Evolutionary conservation across 2,113 vertebrate species (phyloP), one percentile per base, ranked within the genome.

Genomic region (Ciconia boyciana): DNA sequence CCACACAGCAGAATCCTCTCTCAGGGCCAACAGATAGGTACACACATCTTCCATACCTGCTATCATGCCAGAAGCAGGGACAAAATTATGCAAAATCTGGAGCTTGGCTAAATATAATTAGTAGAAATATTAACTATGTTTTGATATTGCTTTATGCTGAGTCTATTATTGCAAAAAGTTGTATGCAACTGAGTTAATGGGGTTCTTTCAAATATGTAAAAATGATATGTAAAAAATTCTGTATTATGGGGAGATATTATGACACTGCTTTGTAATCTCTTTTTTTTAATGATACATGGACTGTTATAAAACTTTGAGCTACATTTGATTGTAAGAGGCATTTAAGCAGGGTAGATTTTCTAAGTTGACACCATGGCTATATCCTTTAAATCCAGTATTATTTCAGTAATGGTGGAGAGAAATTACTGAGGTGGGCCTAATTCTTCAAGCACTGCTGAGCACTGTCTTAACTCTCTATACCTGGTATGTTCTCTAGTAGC

Each of bases 91-190:
- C 46, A 94, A 95, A 89, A 84, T 72, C 52, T 82, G 68, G 43
- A 89, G 3, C 16, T 51, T 75, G 24, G 9, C 4, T 83, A 81
- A 87, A 96, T 68, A 78, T 78, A 90, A 92, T 75, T 36, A 41
- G 41, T 39, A 83, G n/a, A 89, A 81, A 28, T 52, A 52, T 66
- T 90, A 79, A 34, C 8, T 88, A 28, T 66, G 21, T 58, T 94
- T 92, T 77, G 20, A 87, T 95, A 96, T 83, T 96, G 89, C 91
- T 97, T 93, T 93, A 32, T 70, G 34, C 8, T 89, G 49, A 75
- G 31, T 44, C 44, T 80, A 39, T 96, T 97, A 89, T 70, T 97
- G 93, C 74, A 94, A 82, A 69, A 82, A 13, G 17, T 64, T 84
- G 5, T 46, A 65, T 39, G 52, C 3, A 87, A 87, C 19, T 72